A percentile compares a stretch with the other conserved stretches of the same genome.
These are phyloP conservation scores for Xiphias gladius DNA, from an alignment of 2,113 vertebrate genomes.

Conservation along the genomic window DNA sequence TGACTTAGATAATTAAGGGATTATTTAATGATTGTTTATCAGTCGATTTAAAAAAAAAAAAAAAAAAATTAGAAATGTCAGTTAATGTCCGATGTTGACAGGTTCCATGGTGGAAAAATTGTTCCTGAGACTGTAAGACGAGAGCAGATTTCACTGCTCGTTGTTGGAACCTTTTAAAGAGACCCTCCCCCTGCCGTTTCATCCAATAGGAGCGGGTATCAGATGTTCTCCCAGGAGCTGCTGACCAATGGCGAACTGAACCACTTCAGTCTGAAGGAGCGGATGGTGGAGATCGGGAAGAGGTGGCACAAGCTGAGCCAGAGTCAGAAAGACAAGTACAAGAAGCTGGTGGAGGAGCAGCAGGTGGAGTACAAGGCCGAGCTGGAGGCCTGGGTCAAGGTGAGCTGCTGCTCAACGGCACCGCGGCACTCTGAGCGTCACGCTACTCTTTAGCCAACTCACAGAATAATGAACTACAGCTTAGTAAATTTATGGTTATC, in stretches of 20 bases:
- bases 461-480: no score
- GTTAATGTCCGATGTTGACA: no score
- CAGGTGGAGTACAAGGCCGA: constrained; percentile 86
- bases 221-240: constrained; percentile 90
- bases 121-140: no score
- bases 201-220: constrained; percentile 85
- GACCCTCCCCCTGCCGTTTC: constrained; percentile 2
- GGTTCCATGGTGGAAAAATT: no score
- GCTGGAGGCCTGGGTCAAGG: constrained; percentile 87
- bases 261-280: constrained; percentile 88
- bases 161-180: no score
- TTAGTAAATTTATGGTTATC: no score
- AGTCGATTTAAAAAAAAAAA: no score
- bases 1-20: no score
- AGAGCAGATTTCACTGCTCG: no score
- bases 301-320: constrained; percentile 87
- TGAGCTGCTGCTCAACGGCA: constrained; percentile 28
- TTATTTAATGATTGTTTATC: no score
- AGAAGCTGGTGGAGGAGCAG: constrained; percentile 86
- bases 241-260: constrained; percentile 87
- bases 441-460: not conserved
- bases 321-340: constrained; percentile 87
- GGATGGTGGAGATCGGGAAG: constrained; percentile 89
- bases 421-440: no score
- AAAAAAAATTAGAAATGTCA: no score